Conservation (phyloP, 2,113 vertebrate species). For the Silurus glanis region DNA sequence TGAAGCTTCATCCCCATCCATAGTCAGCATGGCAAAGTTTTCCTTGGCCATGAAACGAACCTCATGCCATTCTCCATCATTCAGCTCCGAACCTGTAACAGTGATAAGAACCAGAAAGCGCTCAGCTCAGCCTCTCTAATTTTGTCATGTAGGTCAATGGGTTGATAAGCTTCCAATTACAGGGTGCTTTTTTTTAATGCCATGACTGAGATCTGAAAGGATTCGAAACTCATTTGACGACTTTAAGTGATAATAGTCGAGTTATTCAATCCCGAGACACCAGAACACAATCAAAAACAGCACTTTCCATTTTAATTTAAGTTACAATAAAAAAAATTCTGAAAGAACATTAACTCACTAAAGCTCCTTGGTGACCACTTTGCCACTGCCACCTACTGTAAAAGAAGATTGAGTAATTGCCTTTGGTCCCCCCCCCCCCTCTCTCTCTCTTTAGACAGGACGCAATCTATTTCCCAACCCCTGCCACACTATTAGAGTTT, state of each 20-base stretch:
- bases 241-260: no score
- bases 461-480: not conserved
- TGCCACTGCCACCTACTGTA: not conserved
- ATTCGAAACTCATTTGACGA: not conserved
- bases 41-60: slow-evolving; percentile 89
- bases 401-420: not conserved
- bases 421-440: not conserved
- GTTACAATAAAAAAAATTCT: no score
- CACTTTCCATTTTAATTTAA: no score
- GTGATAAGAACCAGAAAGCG: not conserved
- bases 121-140: not conserved
- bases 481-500: slow-evolving; percentile 15
- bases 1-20: slow-evolving; percentile 89
- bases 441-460: not conserved
- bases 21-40: slow-evolving; percentile 88
- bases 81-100: slow-evolving; percentile 80
- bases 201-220: not conserved
- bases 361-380: not conserved
- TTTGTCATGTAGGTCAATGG: not conserved
- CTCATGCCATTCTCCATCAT: slow-evolving; percentile 95
- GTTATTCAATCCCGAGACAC: not conserved
- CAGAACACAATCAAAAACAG: not conserved
- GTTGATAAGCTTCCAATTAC: slow-evolving; percentile 25
- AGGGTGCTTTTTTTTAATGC: not conserved
- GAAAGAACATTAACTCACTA: no score